A percentile compares a stretch with the other conserved stretches of the same genome.
Conservation (phyloP, 2,888 invertebrate genomes). For the Podotricha telesiphe region DNA sequence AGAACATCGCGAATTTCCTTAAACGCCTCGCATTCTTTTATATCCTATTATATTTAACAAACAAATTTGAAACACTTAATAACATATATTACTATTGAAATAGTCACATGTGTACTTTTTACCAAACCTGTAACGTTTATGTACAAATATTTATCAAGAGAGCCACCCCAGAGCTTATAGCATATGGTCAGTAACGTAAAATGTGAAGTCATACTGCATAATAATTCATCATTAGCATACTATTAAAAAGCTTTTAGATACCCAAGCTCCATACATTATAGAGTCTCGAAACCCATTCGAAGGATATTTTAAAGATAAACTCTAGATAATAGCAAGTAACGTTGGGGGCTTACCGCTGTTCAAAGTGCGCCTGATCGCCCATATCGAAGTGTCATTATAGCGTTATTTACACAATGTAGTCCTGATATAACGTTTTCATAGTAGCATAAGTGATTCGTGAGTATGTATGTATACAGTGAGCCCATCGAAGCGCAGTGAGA, state of each 20-base stretch:
- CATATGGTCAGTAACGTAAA: neutral
- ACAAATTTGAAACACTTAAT: no score
- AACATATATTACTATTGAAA: no score
- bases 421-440: neutral
- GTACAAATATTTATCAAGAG: neutral
- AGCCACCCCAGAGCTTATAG: neutral
- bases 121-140: neutral
- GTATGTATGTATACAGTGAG: no score
- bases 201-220: slow-evolving; percentile 2
- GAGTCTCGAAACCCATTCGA: slow-evolving; percentile 16
- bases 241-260: slow-evolving; percentile 25
- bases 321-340: slow-evolving; percentile 23
- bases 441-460: no score
- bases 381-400: slow-evolving; percentile 10
- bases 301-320: slow-evolving; percentile 24
- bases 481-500: no score
- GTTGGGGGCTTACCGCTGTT: slow-evolving; percentile 24
- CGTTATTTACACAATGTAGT: neutral
- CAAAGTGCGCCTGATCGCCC: slow-evolving; percentile 20
- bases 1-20: no score
- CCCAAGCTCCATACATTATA: slow-evolving; percentile 7
- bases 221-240: slow-evolving; percentile 14
- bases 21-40: no score
- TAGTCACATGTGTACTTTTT: neutral
- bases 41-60: no score